Conservation (phyloP, 2,797 vertebrate species). For the Crocidura indochinensis region DNA sequence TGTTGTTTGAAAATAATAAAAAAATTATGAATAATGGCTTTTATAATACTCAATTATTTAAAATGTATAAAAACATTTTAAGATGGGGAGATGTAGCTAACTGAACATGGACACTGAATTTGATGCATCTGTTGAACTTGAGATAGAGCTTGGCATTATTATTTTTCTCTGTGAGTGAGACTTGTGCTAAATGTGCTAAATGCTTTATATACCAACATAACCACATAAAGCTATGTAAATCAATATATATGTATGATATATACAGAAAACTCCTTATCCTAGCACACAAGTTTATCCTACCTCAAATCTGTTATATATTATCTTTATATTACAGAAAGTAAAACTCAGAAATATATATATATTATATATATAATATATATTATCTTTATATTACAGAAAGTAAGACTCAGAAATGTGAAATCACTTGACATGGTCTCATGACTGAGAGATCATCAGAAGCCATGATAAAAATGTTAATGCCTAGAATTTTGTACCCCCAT, state of each 20-base stretch:
- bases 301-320: not conserved
- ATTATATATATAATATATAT: not conserved
- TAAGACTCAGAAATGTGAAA: constrained; percentile 55
- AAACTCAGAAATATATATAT: constrained; percentile 61
- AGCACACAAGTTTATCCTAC: too few relatives aligned
- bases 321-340: constrained; percentile 52
- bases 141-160: not conserved
- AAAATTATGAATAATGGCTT: not conserved
- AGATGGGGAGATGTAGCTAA: not conserved
- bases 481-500: not conserved
- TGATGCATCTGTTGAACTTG: not conserved
- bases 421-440: not conserved
- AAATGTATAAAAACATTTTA: not conserved
- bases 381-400: constrained; percentile 47
- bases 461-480: constrained; percentile 29
- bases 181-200: not conserved
- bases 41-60: too few relatives aligned
- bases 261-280: too few relatives aligned
- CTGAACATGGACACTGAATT: constrained; percentile 11
- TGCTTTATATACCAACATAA: not conserved
- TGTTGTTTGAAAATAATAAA: constrained; percentile 46
- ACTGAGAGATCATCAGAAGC: not conserved
- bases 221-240: not conserved
- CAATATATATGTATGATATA: too few relatives aligned
- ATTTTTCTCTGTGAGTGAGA: not conserved